Evolutionary conservation across 2,888 invertebrate genomes (phyloP), one percentile per base, ranked within the genome.

Genomic region (Stegana nigrithorax): DNA sequence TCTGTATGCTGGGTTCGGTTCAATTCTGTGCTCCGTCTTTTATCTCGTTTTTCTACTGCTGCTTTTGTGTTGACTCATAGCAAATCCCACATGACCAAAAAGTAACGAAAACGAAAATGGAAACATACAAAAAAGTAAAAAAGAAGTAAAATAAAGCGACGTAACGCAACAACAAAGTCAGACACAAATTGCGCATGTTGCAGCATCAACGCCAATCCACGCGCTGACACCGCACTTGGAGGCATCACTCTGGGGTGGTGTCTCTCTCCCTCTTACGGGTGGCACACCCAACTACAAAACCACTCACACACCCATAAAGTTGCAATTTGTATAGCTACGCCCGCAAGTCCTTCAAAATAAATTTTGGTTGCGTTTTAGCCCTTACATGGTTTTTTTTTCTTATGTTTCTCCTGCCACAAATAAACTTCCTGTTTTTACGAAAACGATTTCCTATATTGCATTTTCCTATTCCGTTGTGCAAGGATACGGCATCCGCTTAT

Each of bases 401-500:
- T 39, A 14, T 45, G 7, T 45, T 19, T 45, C 10, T 17, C 47
- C 44, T 62, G 56, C 64, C 65, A 65, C 75, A 77, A 72, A 80
- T 71, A 74, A 73, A 79, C 78, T 75, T 76, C 73, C 78, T 71
- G 78, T 70, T 73, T 73, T 68, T 81, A 75, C 75, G 75, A 81
- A 83, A 82, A 82, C 81, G 83, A 83, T 83, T 83, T 83, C 84
- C 83, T 81, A 77, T 79, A 84, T 83, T 84, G 81, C 81, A 83
- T 81, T 83, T 83, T 79, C 78, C 82, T 74, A 74, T 83, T 83
- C 83, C 83, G 82, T 65, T 73, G 67, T 70, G 73, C 72, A 70
- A 81, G 78, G 81, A 81, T 75, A 78, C 73, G 72, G 76, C 81
- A 83, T 81, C 83, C 82, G 83, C 63, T 63, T 64, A 17, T n/a